Percentiles rank a stretch among this genome's conserved stretches.
Conservation (phyloP, 2,797 vertebrate species). For the Lutjanus campechanus region DNA sequence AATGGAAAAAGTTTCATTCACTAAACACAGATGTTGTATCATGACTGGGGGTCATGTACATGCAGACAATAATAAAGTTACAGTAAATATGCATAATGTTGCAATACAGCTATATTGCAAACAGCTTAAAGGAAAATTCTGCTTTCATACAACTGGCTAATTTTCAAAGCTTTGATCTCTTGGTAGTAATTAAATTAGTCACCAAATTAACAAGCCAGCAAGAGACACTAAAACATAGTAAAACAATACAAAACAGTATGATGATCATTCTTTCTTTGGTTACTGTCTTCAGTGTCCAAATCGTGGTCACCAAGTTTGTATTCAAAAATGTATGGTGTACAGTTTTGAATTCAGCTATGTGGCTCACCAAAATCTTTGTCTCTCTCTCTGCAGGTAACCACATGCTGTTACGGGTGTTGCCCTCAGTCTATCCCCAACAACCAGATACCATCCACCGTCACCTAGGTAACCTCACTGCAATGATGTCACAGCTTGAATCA, state of each 20-base stretch:
- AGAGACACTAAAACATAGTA: too few species aligned
- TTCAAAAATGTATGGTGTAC: background rate
- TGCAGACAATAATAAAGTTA: background rate
- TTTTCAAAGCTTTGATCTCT: background rate
- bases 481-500: constrained; percentile 88
- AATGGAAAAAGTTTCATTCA: constrained; percentile 25
- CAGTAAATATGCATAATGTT: background rate
- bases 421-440: constrained; percentile 90
- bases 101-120: background rate
- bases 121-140: background rate
- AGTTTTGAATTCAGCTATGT: background rate
- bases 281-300: background rate
- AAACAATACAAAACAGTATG: background rate
- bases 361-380: background rate
- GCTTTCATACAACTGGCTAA: background rate
- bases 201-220: background rate
- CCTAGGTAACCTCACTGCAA: constrained; percentile 86
- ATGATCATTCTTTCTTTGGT: background rate
- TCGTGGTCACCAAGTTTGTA: background rate
- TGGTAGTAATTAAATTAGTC: background rate
- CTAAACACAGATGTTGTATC: constrained; percentile 29
- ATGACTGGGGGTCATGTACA: background rate
- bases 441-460: constrained; percentile 86
- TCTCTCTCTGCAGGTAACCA: constrained; percentile 87
- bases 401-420: constrained; percentile 92